These are phyloP conservation scores for Lutjanus campechanus DNA, from an alignment of 2,797 vertebrate species.

Conservation along the genomic window DNA sequence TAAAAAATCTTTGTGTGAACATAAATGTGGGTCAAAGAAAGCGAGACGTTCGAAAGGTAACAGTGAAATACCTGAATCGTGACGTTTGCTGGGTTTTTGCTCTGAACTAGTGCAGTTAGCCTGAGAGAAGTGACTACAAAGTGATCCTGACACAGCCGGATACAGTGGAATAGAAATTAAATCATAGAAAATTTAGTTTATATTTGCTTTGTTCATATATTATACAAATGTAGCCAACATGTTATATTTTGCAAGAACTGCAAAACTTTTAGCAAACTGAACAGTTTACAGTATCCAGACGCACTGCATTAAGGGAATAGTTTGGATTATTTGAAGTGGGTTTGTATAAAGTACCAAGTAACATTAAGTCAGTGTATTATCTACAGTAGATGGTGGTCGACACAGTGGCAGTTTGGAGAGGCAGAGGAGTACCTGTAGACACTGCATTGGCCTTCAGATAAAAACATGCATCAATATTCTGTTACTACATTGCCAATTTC, in stretches of 20 bases:
- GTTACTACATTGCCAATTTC: too few species aligned
- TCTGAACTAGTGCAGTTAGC: conserved; percentile 59
- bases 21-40: conserved; percentile 43
- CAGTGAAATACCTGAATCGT: conserved; percentile 67
- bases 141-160: conserved; percentile 20
- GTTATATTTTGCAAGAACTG: conserved; percentile 10
- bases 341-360: too few species aligned
- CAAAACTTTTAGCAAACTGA: conserved; percentile 3
- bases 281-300: conserved; percentile 14
- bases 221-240: conserved; percentile 42
- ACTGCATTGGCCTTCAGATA: too few species aligned
- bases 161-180: conserved; percentile 21
- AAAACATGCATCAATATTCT: too few species aligned
- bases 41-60: conserved; percentile 12
- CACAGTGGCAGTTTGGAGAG: too few species aligned
- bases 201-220: conserved; percentile 3
- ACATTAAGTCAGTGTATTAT: too few species aligned
- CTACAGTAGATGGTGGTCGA: too few species aligned
- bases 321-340: too few species aligned
- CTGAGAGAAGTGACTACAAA: conserved; percentile 57
- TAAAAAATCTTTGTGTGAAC: conserved; percentile 30
- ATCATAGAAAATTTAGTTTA: conserved; percentile 16
- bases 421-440: too few species aligned
- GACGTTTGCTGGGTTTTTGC: conserved; percentile 46
- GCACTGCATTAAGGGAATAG: background rate